A percentile compares a stretch with the other conserved stretches of the same genome.
phyloP scores from a whole-genome alignment of 2,113 vertebrate species.

The Cinclus cinclus region DNA sequence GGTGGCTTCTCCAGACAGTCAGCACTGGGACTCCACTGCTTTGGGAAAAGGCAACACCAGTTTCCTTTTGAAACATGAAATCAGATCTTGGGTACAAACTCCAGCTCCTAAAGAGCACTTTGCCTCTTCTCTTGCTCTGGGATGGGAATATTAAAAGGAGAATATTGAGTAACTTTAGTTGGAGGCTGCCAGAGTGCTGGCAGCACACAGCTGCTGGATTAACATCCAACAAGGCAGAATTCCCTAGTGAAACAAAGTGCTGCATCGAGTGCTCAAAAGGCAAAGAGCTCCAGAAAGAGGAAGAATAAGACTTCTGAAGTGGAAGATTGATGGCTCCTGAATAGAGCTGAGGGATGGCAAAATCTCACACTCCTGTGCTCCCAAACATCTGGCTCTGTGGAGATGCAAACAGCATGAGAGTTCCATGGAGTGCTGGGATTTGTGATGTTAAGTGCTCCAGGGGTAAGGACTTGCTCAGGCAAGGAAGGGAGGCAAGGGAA shows the following conservation, averaged over 20 bases:
- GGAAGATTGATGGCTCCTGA: slow-evolving; percentile 45
- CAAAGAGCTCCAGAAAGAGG: slow-evolving; percentile 36
- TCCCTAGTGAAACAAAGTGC: not conserved
- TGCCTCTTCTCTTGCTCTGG: not conserved
- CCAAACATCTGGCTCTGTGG: slow-evolving; percentile 47
- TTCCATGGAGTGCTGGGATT: not conserved
- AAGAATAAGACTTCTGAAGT: slow-evolving; percentile 40
- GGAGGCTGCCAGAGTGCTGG: not conserved
- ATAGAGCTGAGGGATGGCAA: slow-evolving; percentile 9
- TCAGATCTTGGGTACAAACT: not conserved
- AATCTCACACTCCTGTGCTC: slow-evolving; percentile 9
- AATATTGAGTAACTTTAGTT: not conserved
- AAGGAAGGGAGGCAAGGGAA: not conserved
- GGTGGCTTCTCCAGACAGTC: not conserved
- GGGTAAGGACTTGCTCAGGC: not conserved
- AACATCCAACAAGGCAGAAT: not conserved
- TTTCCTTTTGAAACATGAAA: not conserved
- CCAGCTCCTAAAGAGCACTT: not conserved
- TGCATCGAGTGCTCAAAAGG: slow-evolving; percentile 20
- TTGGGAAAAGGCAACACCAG: not conserved
- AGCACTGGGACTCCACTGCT: rapidly evolving
- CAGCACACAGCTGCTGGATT: not conserved
- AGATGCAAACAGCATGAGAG: not conserved
- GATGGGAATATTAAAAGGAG: not conserved
- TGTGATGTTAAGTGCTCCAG: not conserved